These are phyloP conservation scores for Laspeyria flexula DNA, from an alignment of 2,888 invertebrate genomes.

Conservation along the genomic window DNA sequence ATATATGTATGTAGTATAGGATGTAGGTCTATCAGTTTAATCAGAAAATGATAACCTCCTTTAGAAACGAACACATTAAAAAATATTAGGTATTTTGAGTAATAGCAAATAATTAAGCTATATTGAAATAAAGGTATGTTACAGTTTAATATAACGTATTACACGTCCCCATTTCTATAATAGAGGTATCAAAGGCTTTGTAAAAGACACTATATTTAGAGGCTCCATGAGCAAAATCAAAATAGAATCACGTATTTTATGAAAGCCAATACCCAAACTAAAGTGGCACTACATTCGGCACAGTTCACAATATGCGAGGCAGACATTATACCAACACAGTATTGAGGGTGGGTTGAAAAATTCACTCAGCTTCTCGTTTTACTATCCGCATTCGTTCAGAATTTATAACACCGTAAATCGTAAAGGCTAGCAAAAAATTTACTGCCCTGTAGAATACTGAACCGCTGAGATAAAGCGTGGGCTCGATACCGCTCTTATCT, in stretches of 20 bases:
- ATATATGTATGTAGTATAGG: no score
- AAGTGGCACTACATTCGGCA: not conserved
- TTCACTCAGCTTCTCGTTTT: slow-evolving; percentile 73
- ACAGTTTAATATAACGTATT: not conserved
- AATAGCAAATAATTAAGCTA: no score
- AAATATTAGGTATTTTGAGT: no score
- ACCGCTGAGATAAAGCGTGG: slow-evolving; percentile 65
- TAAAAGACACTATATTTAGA: slow-evolving; percentile 7
- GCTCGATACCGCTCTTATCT: slow-evolving; percentile 61
- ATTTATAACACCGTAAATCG: slow-evolving; percentile 79
- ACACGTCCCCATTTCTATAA: slow-evolving; percentile 12
- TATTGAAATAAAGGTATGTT: no score
- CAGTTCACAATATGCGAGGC: slow-evolving; percentile 3
- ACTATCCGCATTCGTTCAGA: slow-evolving; percentile 74
- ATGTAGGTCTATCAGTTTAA: no score
- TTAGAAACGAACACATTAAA: no score
- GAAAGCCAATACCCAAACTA: slow-evolving; percentile 12
- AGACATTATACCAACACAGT: slow-evolving; percentile 37
- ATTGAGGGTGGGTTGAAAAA: slow-evolving; percentile 70
- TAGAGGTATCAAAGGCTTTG: slow-evolving; percentile 14
- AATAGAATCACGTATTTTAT: slow-evolving; percentile 32
- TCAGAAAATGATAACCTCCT: no score
- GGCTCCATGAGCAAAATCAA: slow-evolving; percentile 24
- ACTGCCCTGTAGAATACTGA: slow-evolving; percentile 64
- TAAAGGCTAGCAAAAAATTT: slow-evolving; percentile 74